Percentiles rank a stretch among this genome's conserved stretches.
These are phyloP conservation scores for Xanthia togata DNA, from an alignment of 2,888 invertebrate genomes.

Conservation along the genomic window DNA sequence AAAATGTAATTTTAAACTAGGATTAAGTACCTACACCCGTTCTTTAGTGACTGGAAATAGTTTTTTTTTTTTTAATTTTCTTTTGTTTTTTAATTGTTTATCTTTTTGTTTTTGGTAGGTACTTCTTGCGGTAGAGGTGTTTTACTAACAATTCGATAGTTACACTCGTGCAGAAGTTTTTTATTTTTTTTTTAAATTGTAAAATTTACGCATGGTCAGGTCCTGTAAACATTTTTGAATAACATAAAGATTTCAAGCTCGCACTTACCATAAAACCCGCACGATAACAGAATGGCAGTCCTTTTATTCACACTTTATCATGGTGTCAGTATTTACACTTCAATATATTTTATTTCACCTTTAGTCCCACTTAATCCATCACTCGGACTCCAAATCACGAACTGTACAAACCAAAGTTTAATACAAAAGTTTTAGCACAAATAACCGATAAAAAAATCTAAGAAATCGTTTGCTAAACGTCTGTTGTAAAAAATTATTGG, in stretches of 20 bases:
- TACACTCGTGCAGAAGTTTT: not conserved
- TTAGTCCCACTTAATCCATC: constrained; percentile 72
- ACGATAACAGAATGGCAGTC: constrained; percentile 38
- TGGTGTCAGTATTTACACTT: constrained; percentile 70
- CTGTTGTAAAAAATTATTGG: not conserved
- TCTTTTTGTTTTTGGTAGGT: not conserved
- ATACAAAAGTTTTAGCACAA: constrained; percentile 39
- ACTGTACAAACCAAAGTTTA: constrained; percentile 40
- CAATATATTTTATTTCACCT: constrained; percentile 72
- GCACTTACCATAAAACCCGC: constrained; percentile 56
- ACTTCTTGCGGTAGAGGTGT: not conserved
- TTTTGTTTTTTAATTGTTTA: not conserved
- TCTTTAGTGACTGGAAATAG: not conserved
- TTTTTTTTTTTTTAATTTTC: not conserved
- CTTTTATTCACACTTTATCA: constrained; percentile 50
- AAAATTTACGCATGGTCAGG: not conserved
- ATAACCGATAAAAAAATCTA: not conserved
- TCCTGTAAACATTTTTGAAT: not conserved
- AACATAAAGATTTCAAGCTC: not conserved
- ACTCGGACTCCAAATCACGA: constrained; percentile 72
- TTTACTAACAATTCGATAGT: not conserved
- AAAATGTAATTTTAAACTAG: not conserved
- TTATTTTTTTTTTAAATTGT: not conserved
- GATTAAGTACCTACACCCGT: no score
- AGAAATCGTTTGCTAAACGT: constrained; percentile 13